phyloP scores from a whole-genome alignment of 1,140 invertebrate species.

The Brachionus koreanus region DNA sequence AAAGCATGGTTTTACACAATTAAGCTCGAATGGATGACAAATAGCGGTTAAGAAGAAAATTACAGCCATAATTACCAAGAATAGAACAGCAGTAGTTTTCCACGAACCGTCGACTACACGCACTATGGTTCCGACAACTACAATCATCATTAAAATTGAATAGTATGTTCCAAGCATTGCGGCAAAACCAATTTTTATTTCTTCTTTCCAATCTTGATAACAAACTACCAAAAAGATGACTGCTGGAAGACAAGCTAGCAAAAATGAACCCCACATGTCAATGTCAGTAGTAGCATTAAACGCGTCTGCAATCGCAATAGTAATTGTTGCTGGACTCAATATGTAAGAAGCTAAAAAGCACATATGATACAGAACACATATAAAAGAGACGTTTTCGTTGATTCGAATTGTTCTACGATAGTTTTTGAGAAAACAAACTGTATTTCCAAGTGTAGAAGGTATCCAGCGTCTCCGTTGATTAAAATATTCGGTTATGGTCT shows the following conservation, averaged over 20 bases:
- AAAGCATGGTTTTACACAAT: slow-evolving; percentile 70
- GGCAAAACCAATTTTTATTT: slow-evolving; percentile 53
- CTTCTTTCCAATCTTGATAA: slow-evolving; percentile 60
- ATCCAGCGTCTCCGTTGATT: slow-evolving; percentile 67
- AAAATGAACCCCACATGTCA: slow-evolving; percentile 59
- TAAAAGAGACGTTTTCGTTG: slow-evolving; percentile 60
- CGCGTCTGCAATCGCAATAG: slow-evolving; percentile 67
- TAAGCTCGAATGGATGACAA: slow-evolving; percentile 68
- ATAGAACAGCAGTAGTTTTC: slow-evolving; percentile 53
- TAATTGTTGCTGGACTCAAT: slow-evolving; percentile 66
- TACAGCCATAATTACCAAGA: slow-evolving; percentile 49
- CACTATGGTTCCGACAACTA: slow-evolving; percentile 52
- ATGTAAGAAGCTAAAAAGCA: slow-evolving; percentile 61
- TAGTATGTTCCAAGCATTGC: slow-evolving; percentile 53
- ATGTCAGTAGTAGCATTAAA: slow-evolving; percentile 63
- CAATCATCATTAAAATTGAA: slow-evolving; percentile 55
- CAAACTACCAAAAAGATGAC: slow-evolving; percentile 61
- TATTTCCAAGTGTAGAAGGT: slow-evolving; percentile 67
- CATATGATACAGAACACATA: slow-evolving; percentile 53
- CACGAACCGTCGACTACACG: slow-evolving; percentile 52
- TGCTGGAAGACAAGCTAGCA: slow-evolving; percentile 61
- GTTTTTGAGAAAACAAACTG: slow-evolving; percentile 63
- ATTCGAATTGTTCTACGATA: slow-evolving; percentile 60
- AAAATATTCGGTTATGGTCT: slow-evolving; percentile 66
- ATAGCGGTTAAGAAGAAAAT: slow-evolving; percentile 68